These are phyloP conservation scores for Anoplius nigerrimus DNA, from an alignment of 2,888 invertebrate species.

Conservation along the genomic window DNA sequence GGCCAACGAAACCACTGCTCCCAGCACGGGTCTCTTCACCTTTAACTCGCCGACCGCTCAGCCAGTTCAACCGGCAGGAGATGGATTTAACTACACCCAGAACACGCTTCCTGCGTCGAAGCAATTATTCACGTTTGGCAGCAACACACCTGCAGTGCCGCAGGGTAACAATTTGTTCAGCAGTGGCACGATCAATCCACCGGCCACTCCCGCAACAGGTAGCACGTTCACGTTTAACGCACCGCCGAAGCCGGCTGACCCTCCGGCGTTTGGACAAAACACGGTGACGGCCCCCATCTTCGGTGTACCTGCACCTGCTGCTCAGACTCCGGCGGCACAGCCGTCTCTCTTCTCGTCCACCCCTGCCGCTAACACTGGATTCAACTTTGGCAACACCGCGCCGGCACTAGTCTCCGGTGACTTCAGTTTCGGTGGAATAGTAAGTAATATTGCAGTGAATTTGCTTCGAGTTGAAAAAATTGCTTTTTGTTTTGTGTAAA, in stretches of 20 bases:
- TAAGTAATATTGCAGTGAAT: too few relatives aligned
- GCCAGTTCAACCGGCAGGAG: slow-evolving; percentile 43
- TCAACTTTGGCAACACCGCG: slow-evolving; percentile 64
- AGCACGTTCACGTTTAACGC: slow-evolving; percentile 64
- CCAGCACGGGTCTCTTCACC: slow-evolving; percentile 57
- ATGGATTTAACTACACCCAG: slow-evolving; percentile 59
- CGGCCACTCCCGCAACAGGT: slow-evolving; percentile 36
- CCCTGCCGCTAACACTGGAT: slow-evolving; percentile 56
- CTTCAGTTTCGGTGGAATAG: slow-evolving; percentile 37
- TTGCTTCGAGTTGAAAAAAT: too few relatives aligned
- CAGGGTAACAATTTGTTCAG: slow-evolving; percentile 57
- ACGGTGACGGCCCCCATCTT: slow-evolving; percentile 57
- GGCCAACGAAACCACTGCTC: slow-evolving; percentile 39
- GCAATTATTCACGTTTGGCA: slow-evolving; percentile 63
- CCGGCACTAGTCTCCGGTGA: slow-evolving; percentile 53
- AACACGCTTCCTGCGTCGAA: slow-evolving; percentile 45
- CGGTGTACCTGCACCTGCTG: slow-evolving; percentile 48
- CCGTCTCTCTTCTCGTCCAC: slow-evolving; percentile 50
- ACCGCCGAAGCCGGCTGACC: slow-evolving; percentile 53
- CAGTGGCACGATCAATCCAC: slow-evolving; percentile 54
- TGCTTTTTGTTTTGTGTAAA: too few relatives aligned
- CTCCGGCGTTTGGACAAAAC: slow-evolving; percentile 60
- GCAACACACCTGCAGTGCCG: slow-evolving; percentile 26
- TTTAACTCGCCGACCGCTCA: slow-evolving; percentile 57
- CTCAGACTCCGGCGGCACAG: slow-evolving; percentile 41